Evolutionary conservation across 2,888 invertebrate genomes (phyloP), one percentile per base, ranked within the genome.

Genomic region (Podotricha telesiphe): DNA sequence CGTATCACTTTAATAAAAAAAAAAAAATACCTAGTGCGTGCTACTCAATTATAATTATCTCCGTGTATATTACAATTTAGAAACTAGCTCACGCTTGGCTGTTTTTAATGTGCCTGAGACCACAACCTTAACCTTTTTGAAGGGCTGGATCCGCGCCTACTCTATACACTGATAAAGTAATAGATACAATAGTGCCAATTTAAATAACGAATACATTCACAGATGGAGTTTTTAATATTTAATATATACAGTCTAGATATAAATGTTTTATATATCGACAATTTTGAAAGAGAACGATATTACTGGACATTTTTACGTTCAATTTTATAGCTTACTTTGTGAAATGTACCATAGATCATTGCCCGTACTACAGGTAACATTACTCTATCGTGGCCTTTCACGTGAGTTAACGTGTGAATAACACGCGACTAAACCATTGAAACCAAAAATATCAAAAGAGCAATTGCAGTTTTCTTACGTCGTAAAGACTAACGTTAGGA

Each of bases 321-420:
- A 81, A 87, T 88, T 89, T 88, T 88, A 89, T 85, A 82, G 88
- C 84, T 87, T 88, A 88, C 89, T 90, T 87, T 82, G 86, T 86
- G 84, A 87, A 88, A 88, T 86, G 84, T 79, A 80, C 83, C 75
- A 82, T 89, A 86, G 85, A 89, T 88, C 88, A 86, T 84, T 78
- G 81, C 81, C 82, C 82, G 77, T 85, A 88, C 89, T 68, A 85
- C 69, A 73, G 71, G 80, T 80, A 40, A 59, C 17, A 55, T 58
- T 55, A 55, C 62, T 28, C 28, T 28, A n/a, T 45, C 34, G 47
- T 56, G 47, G 55, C 45, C 62, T 34, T 20, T 55, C 55, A 63
- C 34, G 45, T 3, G 22, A 47, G 59, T 22, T 59, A 40, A 59
- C 51, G 59, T 47, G 65, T n/a, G 59, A 53, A 37, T 34, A 34